Evolutionary conservation across 2,888 invertebrate species (phyloP).

Genomic region (Arrhopalites spinosus): DNA sequence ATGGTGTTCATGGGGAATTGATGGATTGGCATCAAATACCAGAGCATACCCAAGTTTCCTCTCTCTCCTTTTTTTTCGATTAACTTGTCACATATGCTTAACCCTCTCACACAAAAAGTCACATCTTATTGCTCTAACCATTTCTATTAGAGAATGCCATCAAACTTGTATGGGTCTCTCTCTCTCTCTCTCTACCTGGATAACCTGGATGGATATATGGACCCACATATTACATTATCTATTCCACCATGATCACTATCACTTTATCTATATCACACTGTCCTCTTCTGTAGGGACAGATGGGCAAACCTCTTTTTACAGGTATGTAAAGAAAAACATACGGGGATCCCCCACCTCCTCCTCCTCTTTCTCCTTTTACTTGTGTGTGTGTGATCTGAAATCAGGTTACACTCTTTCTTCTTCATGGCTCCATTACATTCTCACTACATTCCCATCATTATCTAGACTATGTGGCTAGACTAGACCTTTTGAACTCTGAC

Average conservation of each 20-base stretch:
- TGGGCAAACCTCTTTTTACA: too few species aligned
- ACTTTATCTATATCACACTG: not conserved
- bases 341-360: too few species aligned
- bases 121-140: not conserved
- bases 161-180: not conserved
- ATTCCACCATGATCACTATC: too few species aligned
- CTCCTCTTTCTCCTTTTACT: too few species aligned
- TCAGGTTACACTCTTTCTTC: not conserved
- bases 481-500: not conserved
- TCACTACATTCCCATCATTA: too few species aligned
- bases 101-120: slow-evolving; percentile 15
- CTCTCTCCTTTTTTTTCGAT: slow-evolving; percentile 16
- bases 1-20: slow-evolving; percentile 14
- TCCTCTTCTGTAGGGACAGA: too few species aligned
- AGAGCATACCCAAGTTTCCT: slow-evolving; percentile 3
- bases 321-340: too few species aligned
- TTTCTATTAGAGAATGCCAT: not conserved
- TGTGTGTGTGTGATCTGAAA: not conserved
- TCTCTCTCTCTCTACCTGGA: not conserved
- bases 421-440: not conserved
- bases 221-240: not conserved
- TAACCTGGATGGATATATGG: too few species aligned
- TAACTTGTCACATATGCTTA: slow-evolving; percentile 19
- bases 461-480: not conserved
- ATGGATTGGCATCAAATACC: slow-evolving; percentile 31